phyloP scores from a whole-genome alignment of 2,113 vertebrate genomes.

The Oxyruncus cristatus region DNA sequence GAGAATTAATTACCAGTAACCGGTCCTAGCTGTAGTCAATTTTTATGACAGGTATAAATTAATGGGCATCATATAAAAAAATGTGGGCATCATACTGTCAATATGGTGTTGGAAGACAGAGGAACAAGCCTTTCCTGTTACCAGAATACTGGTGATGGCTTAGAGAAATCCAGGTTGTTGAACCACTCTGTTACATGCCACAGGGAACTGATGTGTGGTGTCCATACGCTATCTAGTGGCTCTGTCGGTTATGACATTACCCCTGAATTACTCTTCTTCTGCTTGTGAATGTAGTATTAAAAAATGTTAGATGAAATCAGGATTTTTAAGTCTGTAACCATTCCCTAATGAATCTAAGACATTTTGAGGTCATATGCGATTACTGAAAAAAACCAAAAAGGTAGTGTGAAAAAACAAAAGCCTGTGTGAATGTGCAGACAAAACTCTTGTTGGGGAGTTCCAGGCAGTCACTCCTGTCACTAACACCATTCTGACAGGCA shows the following conservation, averaged over 20 bases:
- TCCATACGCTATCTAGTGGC: slow-evolving; percentile 47
- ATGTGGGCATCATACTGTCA: neutral
- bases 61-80: too few species aligned
- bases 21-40: neutral
- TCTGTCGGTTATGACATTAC: neutral
- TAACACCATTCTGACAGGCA: neutral
- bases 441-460: neutral
- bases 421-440: neutral
- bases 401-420: too few species aligned
- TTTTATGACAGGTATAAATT: neutral
- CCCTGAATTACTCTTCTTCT: neutral
- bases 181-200: neutral
- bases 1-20: neutral
- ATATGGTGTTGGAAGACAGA: neutral
- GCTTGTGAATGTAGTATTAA: neutral
- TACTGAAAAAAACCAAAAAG: neutral
- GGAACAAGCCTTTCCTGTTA: neutral
- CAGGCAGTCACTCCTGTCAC: neutral
- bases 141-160: neutral
- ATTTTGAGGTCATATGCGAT: neutral
- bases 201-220: neutral
- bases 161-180: neutral
- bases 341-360: neutral
- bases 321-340: neutral
- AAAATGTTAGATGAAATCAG: neutral